These are phyloP conservation scores for Gymnocypris eckloni DNA, from an alignment of 2,797 vertebrate species.

Conservation along the genomic window DNA sequence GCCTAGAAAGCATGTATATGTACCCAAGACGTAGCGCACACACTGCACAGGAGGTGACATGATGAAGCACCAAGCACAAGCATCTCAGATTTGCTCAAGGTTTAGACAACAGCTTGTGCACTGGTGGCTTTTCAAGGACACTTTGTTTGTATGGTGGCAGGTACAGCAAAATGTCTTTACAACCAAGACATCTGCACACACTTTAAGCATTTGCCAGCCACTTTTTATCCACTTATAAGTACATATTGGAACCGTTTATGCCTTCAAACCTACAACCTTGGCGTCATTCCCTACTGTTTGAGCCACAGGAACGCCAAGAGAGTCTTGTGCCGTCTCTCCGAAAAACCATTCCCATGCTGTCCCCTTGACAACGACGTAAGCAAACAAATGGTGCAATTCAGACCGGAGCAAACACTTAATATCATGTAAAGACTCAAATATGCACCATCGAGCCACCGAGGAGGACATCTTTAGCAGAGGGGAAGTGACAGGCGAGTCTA, in stretches of 20 bases:
- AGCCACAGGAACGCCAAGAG: slow-evolving; percentile 21
- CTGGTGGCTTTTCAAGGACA: slow-evolving; percentile 36
- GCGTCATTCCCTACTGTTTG: not conserved
- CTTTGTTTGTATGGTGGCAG: not conserved
- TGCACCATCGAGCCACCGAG: slow-evolving; percentile 68
- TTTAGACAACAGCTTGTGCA: slow-evolving; percentile 3
- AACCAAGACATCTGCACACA: not conserved
- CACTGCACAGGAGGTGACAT: not conserved
- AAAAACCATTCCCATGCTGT: slow-evolving; percentile 70
- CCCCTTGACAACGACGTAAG: slow-evolving; percentile 77
- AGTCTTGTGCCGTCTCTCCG: slow-evolving; percentile 56
- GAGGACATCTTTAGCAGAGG: slow-evolving; percentile 78
- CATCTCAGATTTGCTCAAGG: slow-evolving; percentile 16
- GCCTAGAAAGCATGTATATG: not conserved
- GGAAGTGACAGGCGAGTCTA: slow-evolving; percentile 72
- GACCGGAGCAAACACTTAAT: slow-evolving; percentile 75
- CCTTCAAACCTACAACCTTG: slow-evolving; percentile 10
- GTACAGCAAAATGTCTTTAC: not conserved
- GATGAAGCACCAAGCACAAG: slow-evolving; percentile 40
- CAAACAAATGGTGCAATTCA: slow-evolving; percentile 79
- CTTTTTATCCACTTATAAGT: not conserved
- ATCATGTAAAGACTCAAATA: slow-evolving; percentile 82
- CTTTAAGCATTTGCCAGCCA: not conserved
- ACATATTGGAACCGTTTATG: not conserved
- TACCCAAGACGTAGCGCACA: slow-evolving; percentile 5